Percentiles rank a stretch among this genome's conserved stretches.
Evolutionary conservation across 2,113 vertebrate species (phyloP).

Genomic region (Otis tarda): DNA sequence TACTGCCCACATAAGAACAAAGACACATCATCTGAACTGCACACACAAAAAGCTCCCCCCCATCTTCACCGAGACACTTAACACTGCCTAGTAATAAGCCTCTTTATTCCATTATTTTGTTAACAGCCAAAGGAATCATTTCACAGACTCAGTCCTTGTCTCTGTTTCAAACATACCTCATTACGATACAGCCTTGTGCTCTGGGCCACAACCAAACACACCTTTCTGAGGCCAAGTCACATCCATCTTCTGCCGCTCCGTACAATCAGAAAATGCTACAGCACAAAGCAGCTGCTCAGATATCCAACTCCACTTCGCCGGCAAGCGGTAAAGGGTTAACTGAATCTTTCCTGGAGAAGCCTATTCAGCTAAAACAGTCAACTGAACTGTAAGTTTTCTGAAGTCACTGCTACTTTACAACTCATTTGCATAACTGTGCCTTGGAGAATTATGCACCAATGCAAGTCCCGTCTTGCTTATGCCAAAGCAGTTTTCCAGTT

Average conservation of each 20-base stretch:
- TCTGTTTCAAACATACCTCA: not conserved
- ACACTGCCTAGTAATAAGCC: not conserved
- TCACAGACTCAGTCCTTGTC: not conserved
- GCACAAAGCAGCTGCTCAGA: not conserved
- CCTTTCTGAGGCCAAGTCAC: not conserved
- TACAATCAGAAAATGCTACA: not conserved
- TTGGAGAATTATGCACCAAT: conserved; percentile 16
- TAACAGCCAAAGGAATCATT: not conserved
- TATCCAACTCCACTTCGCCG: not conserved
- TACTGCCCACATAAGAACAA: not conserved
- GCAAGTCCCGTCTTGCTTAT: conserved; percentile 50
- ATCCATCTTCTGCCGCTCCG: not conserved
- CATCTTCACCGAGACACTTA: not conserved
- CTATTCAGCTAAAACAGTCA: not conserved
- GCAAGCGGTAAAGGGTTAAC: not conserved
- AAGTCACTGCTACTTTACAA: conserved; percentile 26
- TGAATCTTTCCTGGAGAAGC: not conserved
- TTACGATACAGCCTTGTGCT: fast-evolving
- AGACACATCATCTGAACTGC: not conserved
- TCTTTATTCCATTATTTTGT: not conserved
- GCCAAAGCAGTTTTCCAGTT: conserved; percentile 40
- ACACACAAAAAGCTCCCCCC: not conserved
- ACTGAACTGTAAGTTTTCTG: not conserved
- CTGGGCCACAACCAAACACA: not conserved
- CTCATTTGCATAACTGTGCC: conserved; percentile 58